Percentiles rank a stretch among this genome's conserved stretches.
Conservation (phyloP, 2,888 invertebrate species). For the Augochlorella aurata region DNA sequence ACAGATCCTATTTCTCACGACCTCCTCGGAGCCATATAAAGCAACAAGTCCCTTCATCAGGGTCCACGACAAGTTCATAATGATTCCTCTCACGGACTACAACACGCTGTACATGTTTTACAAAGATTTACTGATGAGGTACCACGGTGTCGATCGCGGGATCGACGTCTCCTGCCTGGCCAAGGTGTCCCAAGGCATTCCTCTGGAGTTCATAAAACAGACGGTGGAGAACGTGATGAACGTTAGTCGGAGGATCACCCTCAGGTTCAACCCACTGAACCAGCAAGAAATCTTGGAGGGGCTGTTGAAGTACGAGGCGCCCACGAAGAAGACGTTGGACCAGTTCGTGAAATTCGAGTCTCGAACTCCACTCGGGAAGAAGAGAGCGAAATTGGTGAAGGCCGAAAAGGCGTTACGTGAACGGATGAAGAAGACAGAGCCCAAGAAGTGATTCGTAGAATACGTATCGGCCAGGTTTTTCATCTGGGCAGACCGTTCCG, state of each 20-base stretch:
- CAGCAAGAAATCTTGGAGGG: conserved; percentile 83
- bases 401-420: conserved; percentile 20
- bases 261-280: conserved; percentile 83
- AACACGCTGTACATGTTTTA: conserved; percentile 84
- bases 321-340: conserved; percentile 51
- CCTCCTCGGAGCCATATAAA: conserved; percentile 86
- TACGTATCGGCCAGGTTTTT: not conserved
- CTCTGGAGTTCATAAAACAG: conserved; percentile 83
- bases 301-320: conserved; percentile 78
- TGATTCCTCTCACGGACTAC: conserved; percentile 85
- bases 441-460: not conserved
- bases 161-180: conserved; percentile 85
- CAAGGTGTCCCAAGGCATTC: conserved; percentile 83
- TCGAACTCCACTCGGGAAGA: conserved; percentile 66
- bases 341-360: conserved; percentile 66
- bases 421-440: not conserved
- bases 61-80: conserved; percentile 84
- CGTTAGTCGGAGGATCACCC: conserved; percentile 83
- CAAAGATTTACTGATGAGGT: conserved; percentile 84
- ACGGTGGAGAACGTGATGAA: conserved; percentile 82
- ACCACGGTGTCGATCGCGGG: conserved; percentile 84
- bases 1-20: conserved; percentile 85
- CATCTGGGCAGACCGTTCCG: not conserved
- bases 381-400: conserved; percentile 45
- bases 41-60: conserved; percentile 82